Percentiles rank a stretch among this genome's conserved stretches.
These are phyloP conservation scores for Incurvaria masculella DNA, from an alignment of 2,888 invertebrate species.

Conservation along the genomic window DNA sequence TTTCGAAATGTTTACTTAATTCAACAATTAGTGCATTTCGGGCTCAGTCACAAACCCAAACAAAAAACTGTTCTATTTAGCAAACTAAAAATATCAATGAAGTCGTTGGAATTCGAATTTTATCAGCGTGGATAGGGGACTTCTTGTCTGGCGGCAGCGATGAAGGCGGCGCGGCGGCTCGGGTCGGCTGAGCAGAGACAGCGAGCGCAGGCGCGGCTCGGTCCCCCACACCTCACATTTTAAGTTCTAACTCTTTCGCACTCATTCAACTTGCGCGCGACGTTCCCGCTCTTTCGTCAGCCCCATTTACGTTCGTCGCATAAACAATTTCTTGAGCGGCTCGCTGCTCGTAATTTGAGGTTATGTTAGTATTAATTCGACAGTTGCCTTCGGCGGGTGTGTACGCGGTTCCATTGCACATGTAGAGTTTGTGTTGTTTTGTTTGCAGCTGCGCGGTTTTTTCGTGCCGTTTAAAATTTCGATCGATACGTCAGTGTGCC, in stretches of 20 bases:
- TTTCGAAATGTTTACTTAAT: no score
- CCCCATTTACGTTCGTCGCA: slow-evolving; percentile 42
- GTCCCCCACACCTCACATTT: slow-evolving; percentile 19
- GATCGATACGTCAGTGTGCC: neutral
- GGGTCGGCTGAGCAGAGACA: neutral
- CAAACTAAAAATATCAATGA: no score
- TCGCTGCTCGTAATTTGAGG: slow-evolving; percentile 42
- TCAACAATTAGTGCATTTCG: no score
- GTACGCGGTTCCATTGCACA: slow-evolving; percentile 9
- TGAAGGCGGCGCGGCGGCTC: neutral
- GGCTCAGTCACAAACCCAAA: no score
- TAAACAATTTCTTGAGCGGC: slow-evolving; percentile 44
- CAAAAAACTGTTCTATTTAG: no score
- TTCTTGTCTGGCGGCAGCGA: neutral
- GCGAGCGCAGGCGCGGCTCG: slow-evolving; percentile 6
- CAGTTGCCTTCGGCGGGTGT: slow-evolving; percentile 40
- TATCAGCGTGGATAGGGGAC: neutral
- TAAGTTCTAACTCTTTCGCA: slow-evolving; percentile 26
- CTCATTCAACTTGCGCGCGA: slow-evolving; percentile 22
- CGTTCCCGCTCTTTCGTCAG: slow-evolving; percentile 33
- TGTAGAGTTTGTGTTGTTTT: neutral
- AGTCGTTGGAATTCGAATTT: neutral
- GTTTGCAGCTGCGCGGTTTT: slow-evolving; percentile 8
- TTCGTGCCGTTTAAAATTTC: slow-evolving; percentile 1
- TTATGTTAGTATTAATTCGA: slow-evolving; percentile 51